Conservation (phyloP, 2,113 vertebrate species). For the Hemibagrus wyckioides region DNA sequence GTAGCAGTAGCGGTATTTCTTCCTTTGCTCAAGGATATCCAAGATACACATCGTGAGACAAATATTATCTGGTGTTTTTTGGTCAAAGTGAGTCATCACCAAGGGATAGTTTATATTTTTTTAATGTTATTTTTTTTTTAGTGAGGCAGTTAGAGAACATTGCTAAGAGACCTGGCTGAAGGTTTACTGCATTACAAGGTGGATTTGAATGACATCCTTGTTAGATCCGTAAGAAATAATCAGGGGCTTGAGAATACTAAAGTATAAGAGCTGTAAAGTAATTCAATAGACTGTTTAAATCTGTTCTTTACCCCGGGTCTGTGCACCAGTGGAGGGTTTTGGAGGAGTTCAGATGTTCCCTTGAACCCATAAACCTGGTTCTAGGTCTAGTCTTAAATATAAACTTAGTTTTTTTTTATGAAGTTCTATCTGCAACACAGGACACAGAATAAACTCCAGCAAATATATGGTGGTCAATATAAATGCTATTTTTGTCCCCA, state of each 20-base stretch:
- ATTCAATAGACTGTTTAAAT: background rate
- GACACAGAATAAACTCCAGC: too few species aligned
- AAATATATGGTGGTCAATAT: too few species aligned
- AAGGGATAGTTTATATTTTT: too few species aligned
- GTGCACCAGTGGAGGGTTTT: background rate
- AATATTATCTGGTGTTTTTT: background rate
- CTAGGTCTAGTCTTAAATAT: too few species aligned
- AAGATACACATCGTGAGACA: background rate
- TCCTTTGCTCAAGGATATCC: background rate
- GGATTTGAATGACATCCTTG: background rate
- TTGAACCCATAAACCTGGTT: background rate
- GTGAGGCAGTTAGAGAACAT: background rate
- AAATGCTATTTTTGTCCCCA: too few species aligned
- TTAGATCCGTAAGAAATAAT: background rate
- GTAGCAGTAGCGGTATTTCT: background rate
- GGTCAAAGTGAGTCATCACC: background rate
- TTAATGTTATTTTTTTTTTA: background rate
- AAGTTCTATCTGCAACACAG: too few species aligned
- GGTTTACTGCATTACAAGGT: background rate
- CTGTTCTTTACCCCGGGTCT: background rate
- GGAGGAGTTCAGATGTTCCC: background rate
- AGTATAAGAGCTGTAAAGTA: background rate
- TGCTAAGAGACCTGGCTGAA: background rate
- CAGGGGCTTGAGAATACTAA: background rate
- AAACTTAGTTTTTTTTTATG: background rate